phyloP scores from a whole-genome alignment of 2,113 vertebrate species.

The Spermophilus dauricus region DNA sequence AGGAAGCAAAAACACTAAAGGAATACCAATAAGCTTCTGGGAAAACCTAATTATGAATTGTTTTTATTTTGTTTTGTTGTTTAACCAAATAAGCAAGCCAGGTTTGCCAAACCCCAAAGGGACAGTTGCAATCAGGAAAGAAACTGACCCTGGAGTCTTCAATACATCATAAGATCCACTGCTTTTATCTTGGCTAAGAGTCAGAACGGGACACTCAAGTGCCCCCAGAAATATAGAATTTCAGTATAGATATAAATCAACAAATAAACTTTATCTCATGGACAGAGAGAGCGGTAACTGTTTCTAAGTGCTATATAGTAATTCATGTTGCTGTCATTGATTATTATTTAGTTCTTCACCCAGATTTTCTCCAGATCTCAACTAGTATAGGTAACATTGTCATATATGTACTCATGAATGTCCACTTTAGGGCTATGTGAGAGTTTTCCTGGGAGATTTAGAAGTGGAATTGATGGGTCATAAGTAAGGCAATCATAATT shows the following conservation, averaged over 20 bases:
- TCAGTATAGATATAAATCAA: not conserved
- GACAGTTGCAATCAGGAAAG: not conserved
- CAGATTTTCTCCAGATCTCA: not conserved
- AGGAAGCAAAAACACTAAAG: not conserved
- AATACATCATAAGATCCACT: not conserved
- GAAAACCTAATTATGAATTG: not conserved
- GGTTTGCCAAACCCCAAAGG: not conserved
- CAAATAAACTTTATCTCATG: not conserved
- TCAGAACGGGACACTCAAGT: not conserved
- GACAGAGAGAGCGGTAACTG: too few relatives aligned
- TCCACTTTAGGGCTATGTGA: not conserved
- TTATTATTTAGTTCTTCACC: not conserved
- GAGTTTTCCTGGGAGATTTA: not conserved
- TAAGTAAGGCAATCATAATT: not conserved
- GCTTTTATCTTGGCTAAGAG: not conserved
- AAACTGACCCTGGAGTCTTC: not conserved
- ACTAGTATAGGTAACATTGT: not conserved
- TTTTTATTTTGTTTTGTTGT: not conserved
- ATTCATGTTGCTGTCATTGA: not conserved
- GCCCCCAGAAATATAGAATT: not conserved
- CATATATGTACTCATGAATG: not conserved
- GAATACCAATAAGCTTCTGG: not conserved
- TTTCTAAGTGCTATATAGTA: not conserved
- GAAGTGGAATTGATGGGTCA: not conserved
- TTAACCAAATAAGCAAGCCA: not conserved